Conservation (phyloP, 2,888 invertebrate genomes). For the Apotomis turbidana region DNA sequence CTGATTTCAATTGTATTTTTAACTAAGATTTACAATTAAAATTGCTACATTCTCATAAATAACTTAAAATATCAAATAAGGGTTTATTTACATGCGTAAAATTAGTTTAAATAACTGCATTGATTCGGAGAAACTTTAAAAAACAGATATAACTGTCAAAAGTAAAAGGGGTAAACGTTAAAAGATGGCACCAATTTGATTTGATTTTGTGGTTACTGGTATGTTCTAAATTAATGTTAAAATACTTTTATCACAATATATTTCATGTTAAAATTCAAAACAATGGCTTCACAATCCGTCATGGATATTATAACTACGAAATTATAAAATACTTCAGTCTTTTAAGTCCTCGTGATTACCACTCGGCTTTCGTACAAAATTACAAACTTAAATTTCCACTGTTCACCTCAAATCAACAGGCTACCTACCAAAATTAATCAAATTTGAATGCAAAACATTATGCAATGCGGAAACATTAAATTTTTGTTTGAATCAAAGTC, state of each 20-base stretch:
- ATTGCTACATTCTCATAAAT: conserved; percentile 81
- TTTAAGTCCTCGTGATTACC: conserved; percentile 70
- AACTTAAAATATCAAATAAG: conserved; percentile 72
- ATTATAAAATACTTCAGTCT: conserved; percentile 75
- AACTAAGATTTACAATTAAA: conserved; percentile 69
- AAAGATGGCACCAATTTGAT: conserved; percentile 71
- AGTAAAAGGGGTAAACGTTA: conserved; percentile 58
- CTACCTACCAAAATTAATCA: conserved; percentile 18
- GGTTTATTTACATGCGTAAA: conserved; percentile 77
- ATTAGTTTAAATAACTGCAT: conserved; percentile 53
- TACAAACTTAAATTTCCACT: conserved; percentile 38
- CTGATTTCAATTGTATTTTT: conserved; percentile 76
- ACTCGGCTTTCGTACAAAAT: conserved; percentile 51
- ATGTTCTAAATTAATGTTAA: conserved; percentile 64
- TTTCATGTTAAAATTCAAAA: conserved; percentile 68
- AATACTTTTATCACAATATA: conserved; percentile 78
- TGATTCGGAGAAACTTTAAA: conserved; percentile 55
- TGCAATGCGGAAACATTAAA: conserved; percentile 17
- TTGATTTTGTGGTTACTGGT: conserved; percentile 54
- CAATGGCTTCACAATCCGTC: conserved; percentile 69
- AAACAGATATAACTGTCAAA: conserved; percentile 66
- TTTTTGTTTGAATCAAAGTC: conserved; percentile 27
- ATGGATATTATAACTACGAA: conserved; percentile 70
- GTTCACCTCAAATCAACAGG: conserved; percentile 16
- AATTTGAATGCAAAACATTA: conserved; percentile 24